phyloP scores from a whole-genome alignment of 92 coral and sea anemone genomes.

The Heteractis magnifica region DNA sequence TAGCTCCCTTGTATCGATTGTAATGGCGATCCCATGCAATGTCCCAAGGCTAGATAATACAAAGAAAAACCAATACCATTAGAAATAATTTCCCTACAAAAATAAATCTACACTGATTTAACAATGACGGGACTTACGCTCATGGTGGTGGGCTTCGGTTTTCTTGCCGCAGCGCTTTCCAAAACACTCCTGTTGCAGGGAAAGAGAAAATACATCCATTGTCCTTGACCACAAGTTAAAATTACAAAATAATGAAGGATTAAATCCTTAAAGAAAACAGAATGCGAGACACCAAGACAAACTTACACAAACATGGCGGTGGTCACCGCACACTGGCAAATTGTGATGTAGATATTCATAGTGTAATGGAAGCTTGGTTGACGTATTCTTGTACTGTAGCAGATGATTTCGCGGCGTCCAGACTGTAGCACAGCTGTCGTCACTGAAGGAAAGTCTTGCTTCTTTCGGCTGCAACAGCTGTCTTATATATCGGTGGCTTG shows the following conservation, averaged over 20 bases:
- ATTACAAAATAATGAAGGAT: background rate
- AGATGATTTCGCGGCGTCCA: background rate
- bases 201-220: background rate
- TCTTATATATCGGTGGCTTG: constrained; percentile 13
- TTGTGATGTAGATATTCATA: background rate
- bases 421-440: background rate
- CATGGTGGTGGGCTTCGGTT: background rate
- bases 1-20: background rate
- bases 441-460: background rate
- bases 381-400: background rate
- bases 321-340: background rate
- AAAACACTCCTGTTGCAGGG: background rate
- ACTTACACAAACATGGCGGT: constrained; percentile 13
- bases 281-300: background rate
- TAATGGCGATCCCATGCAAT: constrained; percentile 12
- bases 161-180: background rate
- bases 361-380: background rate
- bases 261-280: constrained; percentile 2
- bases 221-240: background rate
- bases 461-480: background rate
- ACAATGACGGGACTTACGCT: too few species aligned
- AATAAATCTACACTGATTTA: too few species aligned
- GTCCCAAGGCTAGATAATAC: background rate
- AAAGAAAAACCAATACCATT: too few species aligned
- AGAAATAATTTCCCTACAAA: too few species aligned